phyloP scores from a whole-genome alignment of 1,140 invertebrate genomes.

The Heliconius eleuchia region DNA sequence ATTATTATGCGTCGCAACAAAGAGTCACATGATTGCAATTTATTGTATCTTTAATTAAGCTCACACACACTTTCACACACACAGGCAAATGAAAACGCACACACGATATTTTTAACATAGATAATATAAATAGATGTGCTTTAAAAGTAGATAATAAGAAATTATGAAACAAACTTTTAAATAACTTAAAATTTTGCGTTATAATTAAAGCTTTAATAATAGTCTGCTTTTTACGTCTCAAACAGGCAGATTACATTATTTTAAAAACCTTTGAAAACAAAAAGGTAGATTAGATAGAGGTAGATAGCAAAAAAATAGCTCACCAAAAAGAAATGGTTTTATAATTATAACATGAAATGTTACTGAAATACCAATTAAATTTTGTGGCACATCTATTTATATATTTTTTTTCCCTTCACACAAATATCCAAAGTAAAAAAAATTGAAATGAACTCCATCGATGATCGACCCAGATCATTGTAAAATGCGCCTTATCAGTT shows the following conservation, averaged over 20 bases:
- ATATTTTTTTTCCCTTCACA: background rate
- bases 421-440: background rate
- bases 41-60: background rate
- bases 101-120: background rate
- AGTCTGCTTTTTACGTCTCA: too few species aligned
- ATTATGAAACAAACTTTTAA: background rate
- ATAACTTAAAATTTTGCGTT: too few species aligned
- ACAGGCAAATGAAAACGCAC: background rate
- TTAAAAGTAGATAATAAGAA: background rate
- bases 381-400: background rate
- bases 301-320: too few species aligned
- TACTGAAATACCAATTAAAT: background rate
- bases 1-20: background rate
- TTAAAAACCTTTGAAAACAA: too few species aligned
- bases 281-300: too few species aligned
- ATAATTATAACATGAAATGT: background rate
- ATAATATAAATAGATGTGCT: background rate
- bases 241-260: too few species aligned
- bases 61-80: background rate
- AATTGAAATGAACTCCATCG: slow-evolving; percentile 7
- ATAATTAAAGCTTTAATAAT: too few species aligned
- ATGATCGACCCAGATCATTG: slow-evolving; percentile 20
- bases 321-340: too few species aligned
- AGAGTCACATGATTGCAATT: background rate
- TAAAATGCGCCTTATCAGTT: slow-evolving; percentile 32